A percentile compares a stretch with the other conserved stretches of the same genome.
Evolutionary conservation across 2,113 vertebrate species (phyloP).

Genomic region (Poeciliopsis prolifica): DNA sequence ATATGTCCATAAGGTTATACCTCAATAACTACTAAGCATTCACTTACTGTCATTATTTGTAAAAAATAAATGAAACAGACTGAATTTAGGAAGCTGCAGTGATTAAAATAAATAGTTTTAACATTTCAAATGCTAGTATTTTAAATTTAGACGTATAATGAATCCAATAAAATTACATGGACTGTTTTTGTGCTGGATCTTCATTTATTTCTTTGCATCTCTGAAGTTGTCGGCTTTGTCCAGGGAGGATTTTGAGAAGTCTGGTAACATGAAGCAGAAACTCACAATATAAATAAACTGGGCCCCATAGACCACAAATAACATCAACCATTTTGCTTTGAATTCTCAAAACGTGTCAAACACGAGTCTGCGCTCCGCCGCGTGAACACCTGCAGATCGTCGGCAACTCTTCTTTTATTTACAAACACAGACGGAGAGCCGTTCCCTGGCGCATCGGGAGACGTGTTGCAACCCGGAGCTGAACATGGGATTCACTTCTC

Average conservation of each 20-base stretch:
- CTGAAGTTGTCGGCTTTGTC: not conserved
- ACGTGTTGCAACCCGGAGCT: constrained; percentile 36
- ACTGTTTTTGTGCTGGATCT: too few species aligned
- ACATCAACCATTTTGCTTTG: constrained; percentile 7
- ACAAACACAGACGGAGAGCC: constrained; percentile 49
- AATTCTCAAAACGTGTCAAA: constrained; percentile 28
- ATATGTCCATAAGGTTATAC: too few species aligned
- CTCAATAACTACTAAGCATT: too few species aligned
- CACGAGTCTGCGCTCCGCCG: constrained; percentile 23
- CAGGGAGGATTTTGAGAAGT: not conserved
- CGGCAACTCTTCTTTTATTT: constrained; percentile 56
- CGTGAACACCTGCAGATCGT: constrained; percentile 15
- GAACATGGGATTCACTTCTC: constrained; percentile 27
- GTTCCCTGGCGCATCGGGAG: constrained; percentile 21
- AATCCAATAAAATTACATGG: too few species aligned
- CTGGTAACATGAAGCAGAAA: not conserved
- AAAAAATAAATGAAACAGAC: too few species aligned
- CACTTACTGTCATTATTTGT: too few species aligned
- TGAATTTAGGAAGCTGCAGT: too few species aligned
- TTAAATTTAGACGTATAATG: too few species aligned
- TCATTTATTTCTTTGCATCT: not conserved
- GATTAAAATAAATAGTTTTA: too few species aligned
- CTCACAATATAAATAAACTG: not conserved
- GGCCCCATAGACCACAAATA: not conserved
- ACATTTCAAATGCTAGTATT: too few species aligned